A percentile compares a stretch with the other conserved stretches of the same genome.
These are phyloP conservation scores for Amyelois transitella DNA, from an alignment of 1,140 invertebrate species.

Conservation along the genomic window DNA sequence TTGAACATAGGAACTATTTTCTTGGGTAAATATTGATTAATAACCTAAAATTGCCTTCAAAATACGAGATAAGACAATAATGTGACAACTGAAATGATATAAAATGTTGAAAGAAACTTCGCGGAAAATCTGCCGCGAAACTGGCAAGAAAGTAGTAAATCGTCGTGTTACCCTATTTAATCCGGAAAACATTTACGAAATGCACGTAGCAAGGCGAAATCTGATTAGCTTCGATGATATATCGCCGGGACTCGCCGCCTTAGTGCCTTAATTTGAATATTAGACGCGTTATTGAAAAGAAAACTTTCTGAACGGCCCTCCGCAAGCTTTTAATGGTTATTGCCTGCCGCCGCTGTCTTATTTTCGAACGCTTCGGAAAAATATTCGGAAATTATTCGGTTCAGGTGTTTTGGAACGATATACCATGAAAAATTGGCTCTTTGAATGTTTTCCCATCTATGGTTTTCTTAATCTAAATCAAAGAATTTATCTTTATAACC, in stretches of 20 bases:
- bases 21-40: no score
- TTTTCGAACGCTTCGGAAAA: conserved; percentile 37
- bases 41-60: no score
- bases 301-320: conserved; percentile 63
- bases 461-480: background rate
- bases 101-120: background rate
- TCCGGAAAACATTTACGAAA: conserved; percentile 20
- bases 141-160: conserved; percentile 15
- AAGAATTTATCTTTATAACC: background rate
- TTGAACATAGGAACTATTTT: no score
- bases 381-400: conserved; percentile 28
- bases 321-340: conserved; percentile 69
- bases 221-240: conserved; percentile 71
- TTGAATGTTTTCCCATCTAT: conserved; percentile 1
- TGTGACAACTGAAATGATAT: no score
- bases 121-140: background rate
- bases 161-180: conserved; percentile 14
- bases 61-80: no score
- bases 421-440: conserved; percentile 20
- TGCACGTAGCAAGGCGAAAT: conserved; percentile 54
- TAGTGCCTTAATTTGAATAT: conserved; percentile 71
- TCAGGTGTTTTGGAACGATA: conserved; percentile 46
- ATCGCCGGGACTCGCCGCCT: conserved; percentile 55
- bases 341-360: conserved; percentile 58
- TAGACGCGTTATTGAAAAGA: conserved; percentile 73